Evolutionary conservation across 2,797 vertebrate genomes (phyloP), one percentile per base, ranked within the genome.

Genomic region (Kryptolebias ocellatus): DNA sequence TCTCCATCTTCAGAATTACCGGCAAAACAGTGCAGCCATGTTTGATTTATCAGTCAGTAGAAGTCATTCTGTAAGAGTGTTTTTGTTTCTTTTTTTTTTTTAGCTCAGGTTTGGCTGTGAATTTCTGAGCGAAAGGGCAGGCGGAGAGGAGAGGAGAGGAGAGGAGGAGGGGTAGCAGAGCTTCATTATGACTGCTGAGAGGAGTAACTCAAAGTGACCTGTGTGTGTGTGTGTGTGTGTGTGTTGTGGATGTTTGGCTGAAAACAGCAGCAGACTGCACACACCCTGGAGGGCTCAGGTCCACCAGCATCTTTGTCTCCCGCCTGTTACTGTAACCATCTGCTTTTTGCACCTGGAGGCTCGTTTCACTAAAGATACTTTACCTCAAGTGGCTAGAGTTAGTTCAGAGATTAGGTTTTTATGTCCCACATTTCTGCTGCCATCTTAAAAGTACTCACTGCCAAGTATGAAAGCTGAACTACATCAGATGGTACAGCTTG

Each of bases 201-300:
- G 74, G 84, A 55, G 42, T 54, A 34, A 60, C 27, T 85, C 49
- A 70, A 71, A 72, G 78, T 78, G 89, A 83, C 83, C 2, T 24
- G 20, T 24, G 20, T 24, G 20, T 24, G 20, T 80, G 74, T 24
- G 20, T 24, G 20, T 24, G 20, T 24, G 20, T 80, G 74, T 71
- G 16, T 75, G 78, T 68, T 81, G 58, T 62, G 79, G 16, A 53
- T 8, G 18, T 29, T 31, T 57, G 57, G 39, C 72, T 71, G 39
- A 28, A 37, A 67, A 59, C 76, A n/a, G 20, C 10, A 74, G 71
- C 74, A 78, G 81, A 78, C 71, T 78, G 78, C 72, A 64, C 44
- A 27, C 54, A n/a, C 47, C 74, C 84, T 18, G 60, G 10, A 60
- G 70, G 76, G 34, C 46, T 42, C 44, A 64, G 63, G 42, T 65